These are phyloP conservation scores for Eulacestoma nigropectus DNA, from an alignment of 2,113 vertebrate genomes.

Conservation along the genomic window DNA sequence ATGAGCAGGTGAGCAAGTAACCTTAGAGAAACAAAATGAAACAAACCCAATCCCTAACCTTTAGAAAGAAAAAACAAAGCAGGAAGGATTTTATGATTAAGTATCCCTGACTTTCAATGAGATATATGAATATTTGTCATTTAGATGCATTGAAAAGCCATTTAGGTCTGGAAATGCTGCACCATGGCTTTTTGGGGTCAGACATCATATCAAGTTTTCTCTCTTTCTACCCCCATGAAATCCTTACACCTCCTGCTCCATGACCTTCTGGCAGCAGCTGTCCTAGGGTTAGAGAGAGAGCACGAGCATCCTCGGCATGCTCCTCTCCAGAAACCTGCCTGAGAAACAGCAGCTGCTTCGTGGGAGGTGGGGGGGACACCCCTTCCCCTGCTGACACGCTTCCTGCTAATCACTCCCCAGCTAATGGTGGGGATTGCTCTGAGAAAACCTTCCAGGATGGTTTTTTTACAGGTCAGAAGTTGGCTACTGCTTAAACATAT, in stretches of 20 bases:
- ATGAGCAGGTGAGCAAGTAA: constrained; percentile 19
- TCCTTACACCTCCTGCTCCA: rapidly evolving
- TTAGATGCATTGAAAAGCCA: neutral
- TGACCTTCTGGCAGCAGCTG: neutral
- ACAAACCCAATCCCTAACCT: neutral
- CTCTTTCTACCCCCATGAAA: neutral
- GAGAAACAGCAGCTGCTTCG: neutral
- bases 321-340: neutral
- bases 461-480: constrained; percentile 1
- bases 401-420: neutral
- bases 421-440: neutral
- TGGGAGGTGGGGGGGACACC: neutral
- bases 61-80: neutral
- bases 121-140: neutral
- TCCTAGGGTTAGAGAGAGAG: neutral
- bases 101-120: neutral
- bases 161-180: neutral
- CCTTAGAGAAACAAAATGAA: neutral
- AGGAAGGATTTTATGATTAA: neutral
- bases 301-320: neutral
- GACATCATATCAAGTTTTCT: neutral
- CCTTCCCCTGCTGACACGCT: neutral
- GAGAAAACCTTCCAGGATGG: neutral
- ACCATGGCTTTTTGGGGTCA: neutral
- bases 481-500: constrained; percentile 48